A percentile compares a stretch with the other conserved stretches of the same genome.
Conservation (phyloP, 2,113 vertebrate genomes). For the Cranoglanis bouderius region DNA sequence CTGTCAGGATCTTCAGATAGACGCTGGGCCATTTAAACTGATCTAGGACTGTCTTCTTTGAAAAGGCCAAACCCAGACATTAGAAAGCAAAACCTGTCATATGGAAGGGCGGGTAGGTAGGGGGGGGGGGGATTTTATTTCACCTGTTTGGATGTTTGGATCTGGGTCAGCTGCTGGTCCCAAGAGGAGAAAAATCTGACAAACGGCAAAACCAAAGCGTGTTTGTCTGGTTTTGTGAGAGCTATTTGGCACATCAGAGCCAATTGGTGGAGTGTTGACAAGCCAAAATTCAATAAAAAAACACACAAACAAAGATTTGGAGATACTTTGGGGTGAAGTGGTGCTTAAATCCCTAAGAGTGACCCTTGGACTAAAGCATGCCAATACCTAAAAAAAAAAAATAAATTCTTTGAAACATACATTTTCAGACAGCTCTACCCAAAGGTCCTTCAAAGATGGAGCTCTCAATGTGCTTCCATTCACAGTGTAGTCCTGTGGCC, state of each 20-base stretch:
- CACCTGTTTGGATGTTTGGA: conserved; percentile 30
- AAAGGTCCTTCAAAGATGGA: background rate
- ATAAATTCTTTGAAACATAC: background rate
- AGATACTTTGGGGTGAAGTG: background rate
- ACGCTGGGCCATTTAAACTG: background rate
- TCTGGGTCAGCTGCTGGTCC: conserved; percentile 27
- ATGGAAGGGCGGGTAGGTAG: background rate
- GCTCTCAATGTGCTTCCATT: conserved; percentile 5
- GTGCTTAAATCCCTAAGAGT: conserved; percentile 29
- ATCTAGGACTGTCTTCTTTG: conserved; percentile 11
- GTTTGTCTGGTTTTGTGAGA: background rate
- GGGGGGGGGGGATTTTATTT: background rate
- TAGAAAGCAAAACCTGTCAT: background rate
- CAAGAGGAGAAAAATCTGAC: conserved; percentile 15
- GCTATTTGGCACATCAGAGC: conserved; percentile 2
- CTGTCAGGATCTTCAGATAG: conserved; percentile 35
- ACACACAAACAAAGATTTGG: background rate
- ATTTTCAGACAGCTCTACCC: background rate
- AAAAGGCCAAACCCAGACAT: background rate
- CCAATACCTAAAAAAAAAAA: background rate
- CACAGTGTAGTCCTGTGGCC: conserved; percentile 36
- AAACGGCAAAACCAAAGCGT: background rate
- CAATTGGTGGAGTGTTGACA: background rate
- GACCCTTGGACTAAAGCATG: background rate
- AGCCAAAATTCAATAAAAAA: background rate